phyloP scores from a whole-genome alignment of 2,113 vertebrate genomes.

The Prunella fulvescens region DNA sequence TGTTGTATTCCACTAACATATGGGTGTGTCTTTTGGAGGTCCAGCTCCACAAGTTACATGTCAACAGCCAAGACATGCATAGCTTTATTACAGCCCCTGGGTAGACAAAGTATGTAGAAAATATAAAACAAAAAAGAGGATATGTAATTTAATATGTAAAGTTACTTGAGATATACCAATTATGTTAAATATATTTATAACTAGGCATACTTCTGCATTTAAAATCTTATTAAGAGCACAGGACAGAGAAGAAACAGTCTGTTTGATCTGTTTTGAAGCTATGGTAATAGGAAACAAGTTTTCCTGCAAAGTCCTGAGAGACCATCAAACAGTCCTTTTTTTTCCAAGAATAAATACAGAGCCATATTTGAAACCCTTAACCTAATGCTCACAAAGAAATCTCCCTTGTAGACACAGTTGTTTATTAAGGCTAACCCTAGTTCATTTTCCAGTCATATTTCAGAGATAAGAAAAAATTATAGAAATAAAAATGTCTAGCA shows the following conservation, averaged over 20 bases:
- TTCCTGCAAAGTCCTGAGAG: background rate
- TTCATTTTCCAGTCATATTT: constrained; percentile 19
- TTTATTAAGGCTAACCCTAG: background rate
- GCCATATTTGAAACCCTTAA: background rate
- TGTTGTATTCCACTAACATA: fast-evolving
- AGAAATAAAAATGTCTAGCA: constrained; percentile 5
- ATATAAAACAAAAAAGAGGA: background rate
- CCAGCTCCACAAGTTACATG: background rate
- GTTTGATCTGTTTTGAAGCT: constrained; percentile 20
- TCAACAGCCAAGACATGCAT: background rate
- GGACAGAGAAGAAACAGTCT: constrained; percentile 4
- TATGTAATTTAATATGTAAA: background rate
- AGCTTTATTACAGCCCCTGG: background rate
- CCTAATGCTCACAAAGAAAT: background rate
- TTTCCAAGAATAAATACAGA: background rate
- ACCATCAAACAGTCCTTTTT: background rate
- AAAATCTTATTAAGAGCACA: constrained; percentile 22
- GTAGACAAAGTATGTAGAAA: background rate
- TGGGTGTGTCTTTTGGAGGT: background rate
- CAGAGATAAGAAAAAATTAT: constrained; percentile 33
- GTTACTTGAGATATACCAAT: background rate
- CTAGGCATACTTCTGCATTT: background rate
- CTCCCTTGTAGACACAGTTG: background rate
- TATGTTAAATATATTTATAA: constrained; percentile 3
- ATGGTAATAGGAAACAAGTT: background rate